phyloP scores from a whole-genome alignment of 2,888 invertebrate species.

The Drosophila borborema region DNA sequence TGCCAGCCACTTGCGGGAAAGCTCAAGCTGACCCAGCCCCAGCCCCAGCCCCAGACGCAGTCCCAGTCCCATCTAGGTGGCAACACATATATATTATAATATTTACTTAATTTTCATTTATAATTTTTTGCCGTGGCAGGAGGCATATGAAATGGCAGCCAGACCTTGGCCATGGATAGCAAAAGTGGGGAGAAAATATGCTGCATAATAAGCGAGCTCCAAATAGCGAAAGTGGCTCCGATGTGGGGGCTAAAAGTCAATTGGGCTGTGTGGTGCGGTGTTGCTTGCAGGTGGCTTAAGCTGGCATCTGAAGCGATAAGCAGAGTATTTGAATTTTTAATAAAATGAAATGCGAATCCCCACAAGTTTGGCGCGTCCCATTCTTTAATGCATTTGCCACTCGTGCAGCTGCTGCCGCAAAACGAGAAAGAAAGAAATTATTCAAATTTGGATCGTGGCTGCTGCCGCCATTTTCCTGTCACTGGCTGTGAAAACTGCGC shows the following conservation, averaged over 20 bases:
- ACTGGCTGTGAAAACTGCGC: constrained; percentile 73
- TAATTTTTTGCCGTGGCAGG: constrained; percentile 66
- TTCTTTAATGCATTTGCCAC: constrained; percentile 63
- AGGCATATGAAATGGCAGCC: constrained; percentile 69
- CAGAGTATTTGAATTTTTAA: constrained; percentile 81
- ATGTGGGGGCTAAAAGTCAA: constrained; percentile 46
- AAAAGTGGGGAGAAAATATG: constrained; percentile 40
- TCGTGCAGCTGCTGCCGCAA: constrained; percentile 43
- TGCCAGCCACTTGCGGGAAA: constrained; percentile 8
- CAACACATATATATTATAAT: constrained; percentile 77
- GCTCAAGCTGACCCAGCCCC: constrained; percentile 20
- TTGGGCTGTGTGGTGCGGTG: constrained; percentile 33
- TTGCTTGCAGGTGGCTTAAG: constrained; percentile 70
- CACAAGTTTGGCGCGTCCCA: constrained; percentile 38
- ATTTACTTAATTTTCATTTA: constrained; percentile 82
- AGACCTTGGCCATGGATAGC: constrained; percentile 55
- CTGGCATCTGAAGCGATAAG: constrained; percentile 78
- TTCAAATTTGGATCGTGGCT: constrained; percentile 68
- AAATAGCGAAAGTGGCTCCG: constrained; percentile 61
- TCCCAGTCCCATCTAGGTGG: constrained; percentile 49
- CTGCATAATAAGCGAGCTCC: constrained; percentile 74
- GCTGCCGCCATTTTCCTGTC: constrained; percentile 70
- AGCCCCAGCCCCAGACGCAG: not conserved
- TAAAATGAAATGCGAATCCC: constrained; percentile 77
- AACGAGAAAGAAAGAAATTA: constrained; percentile 41